These are phyloP conservation scores for Alauda arvensis DNA, from an alignment of 2,797 vertebrate genomes.

Conservation along the genomic window DNA sequence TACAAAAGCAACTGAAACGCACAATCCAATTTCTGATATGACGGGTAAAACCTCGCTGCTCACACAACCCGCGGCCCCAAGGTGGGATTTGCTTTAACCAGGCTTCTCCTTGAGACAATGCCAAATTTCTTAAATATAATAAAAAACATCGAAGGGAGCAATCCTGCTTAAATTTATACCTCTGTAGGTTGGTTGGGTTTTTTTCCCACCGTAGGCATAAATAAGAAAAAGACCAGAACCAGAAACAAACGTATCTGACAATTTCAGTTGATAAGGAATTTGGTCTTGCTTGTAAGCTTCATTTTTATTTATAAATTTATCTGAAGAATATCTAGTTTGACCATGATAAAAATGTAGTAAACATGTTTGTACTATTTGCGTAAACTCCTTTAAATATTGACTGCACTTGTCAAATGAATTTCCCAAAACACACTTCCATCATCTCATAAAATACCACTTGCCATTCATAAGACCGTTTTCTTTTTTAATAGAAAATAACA, in stretches of 20 bases:
- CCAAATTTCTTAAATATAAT: background rate
- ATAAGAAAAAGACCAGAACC: background rate
- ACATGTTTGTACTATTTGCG: background rate
- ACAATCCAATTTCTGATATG: background rate
- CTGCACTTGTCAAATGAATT: background rate
- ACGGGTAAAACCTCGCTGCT: background rate
- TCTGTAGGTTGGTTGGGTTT: no score
- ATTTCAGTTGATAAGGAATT: background rate
- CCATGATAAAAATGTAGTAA: constrained; percentile 23
- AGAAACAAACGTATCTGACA: background rate
- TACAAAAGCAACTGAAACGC: background rate
- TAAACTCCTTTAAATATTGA: constrained; percentile 24
- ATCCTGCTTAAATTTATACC: background rate
- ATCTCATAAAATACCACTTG: constrained; percentile 36
- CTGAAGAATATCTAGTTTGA: background rate
- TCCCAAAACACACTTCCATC: background rate
- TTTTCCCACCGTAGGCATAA: fast-evolving
- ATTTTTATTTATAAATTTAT: constrained; percentile 16
- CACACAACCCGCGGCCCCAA: fast-evolving
- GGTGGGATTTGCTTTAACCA: background rate
- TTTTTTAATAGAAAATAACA: constrained; percentile 90
- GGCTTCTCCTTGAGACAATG: background rate
- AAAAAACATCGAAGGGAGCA: background rate
- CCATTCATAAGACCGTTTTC: constrained; percentile 14
- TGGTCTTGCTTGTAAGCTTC: background rate